A percentile compares a stretch with the other conserved stretches of the same genome.
phyloP scores from a whole-genome alignment of 2,113 vertebrate genomes.

The Neolamprologus tretocephalus region DNA sequence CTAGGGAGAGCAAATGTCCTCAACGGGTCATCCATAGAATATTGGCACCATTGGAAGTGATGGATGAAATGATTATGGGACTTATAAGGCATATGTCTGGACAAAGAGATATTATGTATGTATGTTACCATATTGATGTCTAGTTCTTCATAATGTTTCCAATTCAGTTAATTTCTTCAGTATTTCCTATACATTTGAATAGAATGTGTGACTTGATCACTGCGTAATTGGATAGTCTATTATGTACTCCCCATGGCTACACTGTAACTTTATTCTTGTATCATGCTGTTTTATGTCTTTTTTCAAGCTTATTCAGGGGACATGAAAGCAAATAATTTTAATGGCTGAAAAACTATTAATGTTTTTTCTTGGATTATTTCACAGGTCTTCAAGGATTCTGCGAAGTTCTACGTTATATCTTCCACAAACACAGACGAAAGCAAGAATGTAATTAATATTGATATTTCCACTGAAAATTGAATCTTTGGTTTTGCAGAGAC shows the following conservation, averaged over 20 bases:
- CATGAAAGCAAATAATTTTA: background rate
- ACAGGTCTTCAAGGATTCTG: background rate
- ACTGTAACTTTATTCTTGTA: background rate
- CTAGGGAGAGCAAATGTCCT: background rate
- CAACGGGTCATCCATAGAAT: background rate
- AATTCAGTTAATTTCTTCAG: background rate
- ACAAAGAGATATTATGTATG: background rate
- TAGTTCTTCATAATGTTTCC: background rate
- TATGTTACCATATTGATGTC: background rate
- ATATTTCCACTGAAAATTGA: background rate
- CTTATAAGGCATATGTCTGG: background rate
- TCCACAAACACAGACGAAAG: background rate
- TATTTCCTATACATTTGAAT: background rate
- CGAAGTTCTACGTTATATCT: background rate
- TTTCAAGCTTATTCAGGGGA: background rate
- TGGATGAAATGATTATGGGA: background rate
- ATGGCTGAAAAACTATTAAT: background rate
- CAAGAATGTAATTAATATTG: background rate
- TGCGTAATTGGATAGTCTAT: background rate
- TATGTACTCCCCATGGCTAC: background rate
- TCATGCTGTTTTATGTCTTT: background rate
- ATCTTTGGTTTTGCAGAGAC: background rate
- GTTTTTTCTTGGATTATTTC: background rate
- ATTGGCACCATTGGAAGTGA: background rate
- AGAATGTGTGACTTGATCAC: background rate